Base-by-base conservation (phyloP, 2,113 vertebrate genomes). In the Todiramphus chloris region DNA sequence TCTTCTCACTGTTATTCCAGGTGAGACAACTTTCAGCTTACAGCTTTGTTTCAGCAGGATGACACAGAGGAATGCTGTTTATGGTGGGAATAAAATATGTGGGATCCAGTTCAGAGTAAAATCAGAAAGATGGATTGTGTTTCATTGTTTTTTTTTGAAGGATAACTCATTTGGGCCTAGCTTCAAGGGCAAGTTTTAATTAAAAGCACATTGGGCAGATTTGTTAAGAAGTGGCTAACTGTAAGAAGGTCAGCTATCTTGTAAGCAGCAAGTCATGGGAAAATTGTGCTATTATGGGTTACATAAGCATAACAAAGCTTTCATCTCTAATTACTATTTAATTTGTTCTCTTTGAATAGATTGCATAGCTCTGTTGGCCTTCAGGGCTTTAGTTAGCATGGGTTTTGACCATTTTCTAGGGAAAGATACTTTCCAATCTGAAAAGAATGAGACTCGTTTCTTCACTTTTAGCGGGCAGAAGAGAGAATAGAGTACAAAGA, bases 251-350 rank as follows among this genome's bases (percentile, higher is more conserved):
- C 96, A 90, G 75, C 44, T 88, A 39, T 94, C 91, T 83, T 83
- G 67, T 75, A 87, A 96, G 81, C 77, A 95, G 81, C 73, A 80
- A 95, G 94, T 94, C 96, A 96, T 93, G 95, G 96, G 95, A 96
- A 94, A 95, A 91, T 76, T 59, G 58, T 83, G 69, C 82, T 95
- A 75, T 88, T 83, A 80, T 73, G 89, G 39, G 87, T 96, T 97
- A 93, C 33, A 92, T 85, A 96, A 97, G 93, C 89, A 96, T 85
- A 94, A 92, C 84, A 95, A 70, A 88, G 84, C 95, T 96, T 96
- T 96, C 91, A 95, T 96, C 87, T 96, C 69, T 94, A 94, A 93
- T 89, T 91, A 66, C 37, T 69, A n/a, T 94, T 93, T 93, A 95
- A 94, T 95, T 95, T 48, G 11, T 81, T 83, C 62, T 92, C 50